Base-by-base conservation (phyloP, 2,113 vertebrate species). In the Notothenia coriiceps region DNA sequence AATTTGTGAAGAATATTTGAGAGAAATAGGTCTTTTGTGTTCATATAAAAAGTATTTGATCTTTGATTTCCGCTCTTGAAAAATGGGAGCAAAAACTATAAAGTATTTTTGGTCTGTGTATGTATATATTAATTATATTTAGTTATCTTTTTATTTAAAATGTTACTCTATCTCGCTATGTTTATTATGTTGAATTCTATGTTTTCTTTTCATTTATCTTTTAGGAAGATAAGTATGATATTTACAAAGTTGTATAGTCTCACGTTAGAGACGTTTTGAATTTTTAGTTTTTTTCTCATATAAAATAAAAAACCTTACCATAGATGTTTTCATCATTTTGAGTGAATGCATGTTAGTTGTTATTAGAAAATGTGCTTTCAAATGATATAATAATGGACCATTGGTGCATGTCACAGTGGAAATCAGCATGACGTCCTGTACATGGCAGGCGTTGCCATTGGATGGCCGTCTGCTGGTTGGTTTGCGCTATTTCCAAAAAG, bases 401-500 rank as follows among this genome's bases (percentile, higher is more conserved):
- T 81, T n/a, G 72, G 61, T 69, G 43, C 72, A 65, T 55, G 73
- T 63, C 67, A 62, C 75, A 76, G 69, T 77, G 71, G 82, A 74
- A 68, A 35, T 66, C 54, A 29, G 64, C 72, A 73, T 66, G 70
- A 73, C 57, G 80, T 49, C 60, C 69, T 70, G 56, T 75, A 71
- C 44, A 76, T 70, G 67, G 78, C 62, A 40, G 79, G 69, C 79
- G 76, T 14, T 44, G 62, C 25, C 74, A 35, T 64, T 1, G 1
- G 65, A 50, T 61, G 56, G 75, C 13, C 5, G 47, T 82, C 61
- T 78, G 33, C 22, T 29, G 22, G 59, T 50, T 25, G 33, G 49
- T 68, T 49, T 49, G 10, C 40, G 61, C 63, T 51, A 33, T 79
- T 88, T 79, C 66, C 61, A 72, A 62, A 79, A 57, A 66, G 77